Conservation (phyloP, 2,113 vertebrate species). For the Clarias batrachus region DNA sequence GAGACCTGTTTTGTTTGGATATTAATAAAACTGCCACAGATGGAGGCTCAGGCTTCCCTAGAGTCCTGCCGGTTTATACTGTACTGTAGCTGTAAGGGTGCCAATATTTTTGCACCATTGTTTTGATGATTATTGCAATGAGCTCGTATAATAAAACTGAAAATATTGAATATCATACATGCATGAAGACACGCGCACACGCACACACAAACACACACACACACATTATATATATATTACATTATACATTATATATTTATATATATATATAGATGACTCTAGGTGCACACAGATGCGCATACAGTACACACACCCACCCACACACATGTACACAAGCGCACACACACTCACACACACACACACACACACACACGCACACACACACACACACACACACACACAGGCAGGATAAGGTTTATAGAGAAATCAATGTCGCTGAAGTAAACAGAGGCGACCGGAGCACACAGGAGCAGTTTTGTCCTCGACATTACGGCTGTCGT, state of each 20-base stretch:
- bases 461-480: neutral
- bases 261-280: neutral
- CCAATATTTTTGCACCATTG: neutral
- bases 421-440: neutral
- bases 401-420: neutral
- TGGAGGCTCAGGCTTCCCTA: neutral
- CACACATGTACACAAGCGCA: no score
- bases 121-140: neutral
- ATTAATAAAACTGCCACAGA: neutral
- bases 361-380: no score
- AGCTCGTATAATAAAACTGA: neutral
- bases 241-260: no score
- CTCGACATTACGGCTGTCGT: neutral
- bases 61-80: neutral
- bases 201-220: neutral
- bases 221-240: neutral
- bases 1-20: neutral
- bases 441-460: neutral
- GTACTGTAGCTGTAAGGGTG: neutral
- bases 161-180: neutral
- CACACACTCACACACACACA: neutral
- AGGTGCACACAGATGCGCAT: neutral
- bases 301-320: no score
- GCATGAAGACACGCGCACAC: neutral
- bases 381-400: neutral